Conservation (phyloP, 2,113 vertebrate genomes). For the Vanacampus margaritifer region DNA sequence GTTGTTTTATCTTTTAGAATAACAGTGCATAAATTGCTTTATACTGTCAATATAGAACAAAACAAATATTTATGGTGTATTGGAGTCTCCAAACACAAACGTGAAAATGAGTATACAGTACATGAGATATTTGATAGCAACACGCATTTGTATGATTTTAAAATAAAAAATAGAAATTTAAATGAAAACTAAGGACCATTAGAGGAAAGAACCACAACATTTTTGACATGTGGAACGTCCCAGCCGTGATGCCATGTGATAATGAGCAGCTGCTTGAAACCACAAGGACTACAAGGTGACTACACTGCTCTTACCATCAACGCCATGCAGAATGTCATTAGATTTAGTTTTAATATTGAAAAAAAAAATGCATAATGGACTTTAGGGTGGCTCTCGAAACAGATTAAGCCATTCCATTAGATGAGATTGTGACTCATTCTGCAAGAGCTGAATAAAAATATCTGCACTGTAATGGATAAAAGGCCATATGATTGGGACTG, state of each 20-base stretch:
- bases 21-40: no score
- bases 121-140: no score
- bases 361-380: not conserved
- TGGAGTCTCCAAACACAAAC: no score
- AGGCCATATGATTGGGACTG: not conserved
- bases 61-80: no score
- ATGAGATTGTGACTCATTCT: not conserved
- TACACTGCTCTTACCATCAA: not conserved
- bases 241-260: not conserved
- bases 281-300: not conserved
- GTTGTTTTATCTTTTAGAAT: not conserved
- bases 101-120: no score
- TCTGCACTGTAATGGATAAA: conserved; percentile 4
- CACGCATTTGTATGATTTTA: no score
- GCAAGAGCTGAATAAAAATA: not conserved
- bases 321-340: not conserved
- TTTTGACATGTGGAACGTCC: not conserved
- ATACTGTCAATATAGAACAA: no score
- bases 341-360: not conserved
- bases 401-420: not conserved
- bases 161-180: no score
- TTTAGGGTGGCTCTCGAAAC: conserved; percentile 1
- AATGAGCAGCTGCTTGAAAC: not conserved
- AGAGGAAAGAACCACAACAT: no score
- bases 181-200: no score